Percentiles rank a stretch among this genome's conserved stretches.
These are phyloP conservation scores for Ariolimax columbianus DNA, from an alignment of 2,888 invertebrate species.

Conservation along the genomic window DNA sequence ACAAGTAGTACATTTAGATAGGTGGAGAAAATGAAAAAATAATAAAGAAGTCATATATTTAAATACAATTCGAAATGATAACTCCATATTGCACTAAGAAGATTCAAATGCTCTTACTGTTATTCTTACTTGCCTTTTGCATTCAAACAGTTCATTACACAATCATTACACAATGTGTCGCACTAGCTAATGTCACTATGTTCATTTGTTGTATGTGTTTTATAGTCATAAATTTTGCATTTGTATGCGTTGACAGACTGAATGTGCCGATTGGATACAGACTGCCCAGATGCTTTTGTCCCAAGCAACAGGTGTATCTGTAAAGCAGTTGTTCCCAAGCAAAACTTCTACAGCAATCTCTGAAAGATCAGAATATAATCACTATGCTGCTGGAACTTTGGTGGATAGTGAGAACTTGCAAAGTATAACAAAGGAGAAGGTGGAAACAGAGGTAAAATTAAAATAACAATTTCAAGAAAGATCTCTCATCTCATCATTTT, in stretches of 20 bases:
- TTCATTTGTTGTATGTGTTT: not conserved
- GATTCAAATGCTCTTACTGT: no score
- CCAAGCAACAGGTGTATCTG: slow-evolving; percentile 69
- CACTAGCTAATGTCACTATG: no score
- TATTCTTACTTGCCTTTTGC: no score
- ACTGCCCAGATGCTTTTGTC: slow-evolving; percentile 74
- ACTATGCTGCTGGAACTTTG: slow-evolving; percentile 52
- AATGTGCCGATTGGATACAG: slow-evolving; percentile 75
- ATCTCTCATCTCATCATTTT: no score
- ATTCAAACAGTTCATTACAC: no score
- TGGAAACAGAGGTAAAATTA: not conserved
- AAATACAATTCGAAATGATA: not conserved
- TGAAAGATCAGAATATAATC: slow-evolving; percentile 50
- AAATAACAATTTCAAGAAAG: no score
- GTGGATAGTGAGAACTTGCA: slow-evolving; percentile 25
- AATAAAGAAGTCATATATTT: no score
- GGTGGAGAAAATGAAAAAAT: no score
- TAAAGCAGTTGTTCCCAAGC: slow-evolving; percentile 65
- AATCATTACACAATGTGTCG: not conserved
- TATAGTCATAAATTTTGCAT: not conserved
- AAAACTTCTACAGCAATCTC: slow-evolving; percentile 38
- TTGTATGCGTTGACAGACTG: slow-evolving; percentile 60
- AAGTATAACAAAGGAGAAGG: not conserved
- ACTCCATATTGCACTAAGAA: no score
- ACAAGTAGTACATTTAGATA: no score